Base-by-base conservation (phyloP, 2,113 vertebrate species). In the Lampris incognitus region DNA sequence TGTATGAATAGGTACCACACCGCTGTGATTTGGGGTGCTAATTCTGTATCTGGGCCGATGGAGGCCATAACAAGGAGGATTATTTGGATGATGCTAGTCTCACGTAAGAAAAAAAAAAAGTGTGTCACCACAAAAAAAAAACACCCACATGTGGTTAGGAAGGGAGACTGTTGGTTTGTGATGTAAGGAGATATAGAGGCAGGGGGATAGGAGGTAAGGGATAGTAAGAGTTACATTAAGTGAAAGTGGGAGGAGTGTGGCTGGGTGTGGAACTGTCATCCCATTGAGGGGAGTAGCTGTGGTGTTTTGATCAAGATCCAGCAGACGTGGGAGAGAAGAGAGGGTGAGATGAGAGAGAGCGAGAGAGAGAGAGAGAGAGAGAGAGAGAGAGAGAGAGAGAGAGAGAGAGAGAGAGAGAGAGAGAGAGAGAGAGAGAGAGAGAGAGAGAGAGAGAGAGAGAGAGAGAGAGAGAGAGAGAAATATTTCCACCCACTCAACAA, bases 401-500 rank as follows among this genome's bases (percentile, higher is more conserved):
- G 74, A 48, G 50, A 38, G 66, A 72, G 48, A 42, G 71, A 69
- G 52, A 72, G 63, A 41, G 39, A 61, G 59, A 61, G 87, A 89
- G 79, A 81, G 67, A 75, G n/a, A n/a, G n/a, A n/a, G n/a, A 55
- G 84, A 84, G 85, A 64, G 66, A 72, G 82, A 82, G 85, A 79
- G 76, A 79, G 82, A 72, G 72, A 83, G 84, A 69, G 84, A 84
- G 83, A 75, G 80, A 67, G 79, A 63, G 84, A 79, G 86, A 75
- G 79, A 85, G 78, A 76, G 79, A 81, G 83, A 84, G 91, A 78
- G 90, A 87, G 90, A 72, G 81, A 65, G 84, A 89, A 81, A 87
- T 84, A 94, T 93, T 94, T 93, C 92, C 92, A 93, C 94, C 93
- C 93, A 93, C 93, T 92, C 91, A 91, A 90, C 84, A 85, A 79